phyloP scores from a whole-genome alignment of 1,140 invertebrate genomes.

The Heliconius hermathena region DNA sequence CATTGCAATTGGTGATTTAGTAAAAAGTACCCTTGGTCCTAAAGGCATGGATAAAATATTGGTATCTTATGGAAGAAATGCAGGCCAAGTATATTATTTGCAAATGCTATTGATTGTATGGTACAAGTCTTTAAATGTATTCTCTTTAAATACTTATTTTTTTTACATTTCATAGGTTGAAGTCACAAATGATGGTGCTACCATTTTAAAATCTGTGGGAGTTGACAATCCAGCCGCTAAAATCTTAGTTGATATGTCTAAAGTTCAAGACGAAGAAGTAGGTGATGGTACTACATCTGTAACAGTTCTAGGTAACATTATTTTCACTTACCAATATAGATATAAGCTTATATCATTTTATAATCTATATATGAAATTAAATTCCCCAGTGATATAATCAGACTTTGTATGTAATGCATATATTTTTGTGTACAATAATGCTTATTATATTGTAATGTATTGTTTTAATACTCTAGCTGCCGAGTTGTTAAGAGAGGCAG shows the following conservation, averaged over 20 bases:
- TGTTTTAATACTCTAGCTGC: conserved; percentile 84
- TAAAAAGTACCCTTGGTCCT: conserved; percentile 98
- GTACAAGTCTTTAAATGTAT: neutral
- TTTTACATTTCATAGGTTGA: conserved; percentile 85
- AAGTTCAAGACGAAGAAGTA: conserved; percentile 99
- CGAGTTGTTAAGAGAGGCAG: conserved; percentile 97
- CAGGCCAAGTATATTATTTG: conserved; percentile 82
- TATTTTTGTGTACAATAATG: too few species aligned
- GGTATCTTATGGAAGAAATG: conserved; percentile 90
- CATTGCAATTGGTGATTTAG: conserved; percentile 98
- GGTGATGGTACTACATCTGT: conserved; percentile 99
- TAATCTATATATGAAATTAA: neutral
- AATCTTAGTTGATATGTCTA: conserved; percentile 98
- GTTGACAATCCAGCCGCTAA: conserved; percentile 99
- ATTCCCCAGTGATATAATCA: neutral
- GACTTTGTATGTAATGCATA: too few species aligned
- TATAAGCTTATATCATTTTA: neutral
- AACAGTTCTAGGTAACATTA: conserved; percentile 90
- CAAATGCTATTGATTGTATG: neutral
- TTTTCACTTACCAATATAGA: neutral
- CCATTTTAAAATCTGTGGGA: conserved; percentile 97
- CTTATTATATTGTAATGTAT: neutral
- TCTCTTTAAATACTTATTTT: neutral
- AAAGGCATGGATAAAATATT: conserved; percentile 99
- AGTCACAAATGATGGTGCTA: conserved; percentile 99